A percentile compares a stretch with the other conserved stretches of the same genome.
Evolutionary conservation across 2,113 vertebrate genomes (phyloP).

Genomic region (Myotis davidii): DNA sequence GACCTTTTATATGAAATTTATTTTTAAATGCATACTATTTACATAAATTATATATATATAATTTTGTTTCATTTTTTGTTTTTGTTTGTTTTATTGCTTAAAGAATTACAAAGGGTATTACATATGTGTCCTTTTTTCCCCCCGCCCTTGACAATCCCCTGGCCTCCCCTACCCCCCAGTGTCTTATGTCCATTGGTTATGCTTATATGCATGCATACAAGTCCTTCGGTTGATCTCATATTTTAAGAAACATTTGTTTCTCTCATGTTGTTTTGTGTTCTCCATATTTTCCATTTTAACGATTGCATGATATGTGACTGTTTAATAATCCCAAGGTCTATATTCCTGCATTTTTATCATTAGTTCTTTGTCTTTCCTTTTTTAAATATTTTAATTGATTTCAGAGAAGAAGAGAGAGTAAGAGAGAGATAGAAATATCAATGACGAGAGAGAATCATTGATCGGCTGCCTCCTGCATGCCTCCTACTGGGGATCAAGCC

Average conservation of each 20-base stretch:
- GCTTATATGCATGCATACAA: too few relatives aligned
- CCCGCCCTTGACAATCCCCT: too few relatives aligned
- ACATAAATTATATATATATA: too few relatives aligned
- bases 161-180: too few relatives aligned
- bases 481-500: too few relatives aligned
- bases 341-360: neutral
- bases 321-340: neutral
- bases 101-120: too few relatives aligned
- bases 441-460: neutral
- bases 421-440: neutral
- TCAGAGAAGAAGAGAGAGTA: neutral
- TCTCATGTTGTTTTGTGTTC: neutral
- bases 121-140: too few relatives aligned
- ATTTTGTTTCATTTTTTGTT: too few relatives aligned
- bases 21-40: neutral
- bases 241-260: slow-evolving; percentile 9
- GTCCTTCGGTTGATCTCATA: too few relatives aligned
- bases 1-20: neutral
- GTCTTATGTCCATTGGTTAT: too few relatives aligned
- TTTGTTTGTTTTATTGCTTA: too few relatives aligned
- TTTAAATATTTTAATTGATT: too few relatives aligned
- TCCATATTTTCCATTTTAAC: neutral
- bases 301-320: neutral
- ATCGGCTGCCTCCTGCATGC: neutral
- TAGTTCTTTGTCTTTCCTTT: neutral